Conservation (phyloP, 2,888 invertebrate genomes). For the Chrysomela aeneicollis region DNA sequence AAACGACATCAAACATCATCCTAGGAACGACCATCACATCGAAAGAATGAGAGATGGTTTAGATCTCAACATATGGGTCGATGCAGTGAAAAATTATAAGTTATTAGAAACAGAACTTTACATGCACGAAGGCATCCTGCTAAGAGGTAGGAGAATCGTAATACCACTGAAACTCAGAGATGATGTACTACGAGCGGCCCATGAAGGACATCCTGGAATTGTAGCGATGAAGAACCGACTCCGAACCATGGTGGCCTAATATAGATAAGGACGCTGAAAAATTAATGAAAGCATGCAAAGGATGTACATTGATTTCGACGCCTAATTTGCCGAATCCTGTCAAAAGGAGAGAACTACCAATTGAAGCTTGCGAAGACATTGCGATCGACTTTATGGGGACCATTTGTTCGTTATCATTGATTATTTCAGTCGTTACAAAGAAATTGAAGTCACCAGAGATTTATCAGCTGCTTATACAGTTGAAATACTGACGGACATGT, state of each 20-base stretch:
- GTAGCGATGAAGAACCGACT: no score
- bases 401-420: slow-evolving; percentile 43
- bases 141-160: slow-evolving; percentile 41
- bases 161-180: slow-evolving; percentile 38
- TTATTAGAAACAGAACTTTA: no score
- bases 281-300: slow-evolving; percentile 33
- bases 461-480: slow-evolving; percentile 34
- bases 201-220: no score
- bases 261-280: slow-evolving; percentile 43
- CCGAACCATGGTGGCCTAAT: slow-evolving; percentile 53
- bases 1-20: no score
- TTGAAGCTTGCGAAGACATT: slow-evolving; percentile 38
- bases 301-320: slow-evolving; percentile 35
- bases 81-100: no score
- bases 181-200: no score
- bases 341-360: slow-evolving; percentile 39
- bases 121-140: no score
- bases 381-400: slow-evolving; percentile 47
- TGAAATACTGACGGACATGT: slow-evolving; percentile 37
- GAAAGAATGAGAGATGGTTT: no score
- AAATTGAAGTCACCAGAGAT: slow-evolving; percentile 35
- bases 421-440: neutral
- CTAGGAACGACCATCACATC: no score
- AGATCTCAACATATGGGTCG: no score
- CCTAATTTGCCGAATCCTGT: slow-evolving; percentile 33